A percentile compares a stretch with the other conserved stretches of the same genome.
Conservation (phyloP, 2,888 invertebrate species). For the Brenthis daphne region DNA sequence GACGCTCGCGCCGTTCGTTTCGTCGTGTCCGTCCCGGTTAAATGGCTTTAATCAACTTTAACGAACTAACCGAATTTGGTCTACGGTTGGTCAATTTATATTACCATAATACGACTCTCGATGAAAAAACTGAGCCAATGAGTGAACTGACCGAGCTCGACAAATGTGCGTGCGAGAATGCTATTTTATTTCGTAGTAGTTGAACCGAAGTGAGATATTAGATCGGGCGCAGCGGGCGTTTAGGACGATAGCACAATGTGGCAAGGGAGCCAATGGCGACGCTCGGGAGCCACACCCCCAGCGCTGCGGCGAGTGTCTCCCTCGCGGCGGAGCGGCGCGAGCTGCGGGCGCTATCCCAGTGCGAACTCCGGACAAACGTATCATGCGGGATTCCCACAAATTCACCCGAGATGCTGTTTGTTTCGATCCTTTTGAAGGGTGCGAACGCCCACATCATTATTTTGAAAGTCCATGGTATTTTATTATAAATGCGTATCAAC, state of each 20-base stretch:
- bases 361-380: constrained; percentile 45
- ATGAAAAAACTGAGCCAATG: constrained; percentile 64
- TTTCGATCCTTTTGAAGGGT: constrained; percentile 66
- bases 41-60: constrained; percentile 83
- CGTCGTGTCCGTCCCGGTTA: constrained; percentile 78
- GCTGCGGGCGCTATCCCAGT: constrained; percentile 47
- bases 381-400: constrained; percentile 80
- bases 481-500: constrained; percentile 78
- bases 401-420: constrained; percentile 69
- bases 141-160: constrained; percentile 52
- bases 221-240: constrained; percentile 55
- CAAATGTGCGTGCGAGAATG: constrained; percentile 46
- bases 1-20: constrained; percentile 77
- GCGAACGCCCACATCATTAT: constrained; percentile 80
- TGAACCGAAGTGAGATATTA: constrained; percentile 56
- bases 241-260: constrained; percentile 51
- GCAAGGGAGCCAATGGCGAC: constrained; percentile 57
- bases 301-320: constrained; percentile 39
- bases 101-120: constrained; percentile 74
- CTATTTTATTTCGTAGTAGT: constrained; percentile 59
- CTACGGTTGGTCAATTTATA: constrained; percentile 83
- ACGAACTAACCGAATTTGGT: constrained; percentile 82
- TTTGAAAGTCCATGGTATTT: constrained; percentile 71
- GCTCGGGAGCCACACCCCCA: constrained; percentile 53
- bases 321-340: constrained; percentile 40